A percentile compares a stretch with the other conserved stretches of the same genome.
These are phyloP conservation scores for Peromyscus eremicus DNA, from an alignment of 2,797 vertebrate genomes.

Conservation along the genomic window DNA sequence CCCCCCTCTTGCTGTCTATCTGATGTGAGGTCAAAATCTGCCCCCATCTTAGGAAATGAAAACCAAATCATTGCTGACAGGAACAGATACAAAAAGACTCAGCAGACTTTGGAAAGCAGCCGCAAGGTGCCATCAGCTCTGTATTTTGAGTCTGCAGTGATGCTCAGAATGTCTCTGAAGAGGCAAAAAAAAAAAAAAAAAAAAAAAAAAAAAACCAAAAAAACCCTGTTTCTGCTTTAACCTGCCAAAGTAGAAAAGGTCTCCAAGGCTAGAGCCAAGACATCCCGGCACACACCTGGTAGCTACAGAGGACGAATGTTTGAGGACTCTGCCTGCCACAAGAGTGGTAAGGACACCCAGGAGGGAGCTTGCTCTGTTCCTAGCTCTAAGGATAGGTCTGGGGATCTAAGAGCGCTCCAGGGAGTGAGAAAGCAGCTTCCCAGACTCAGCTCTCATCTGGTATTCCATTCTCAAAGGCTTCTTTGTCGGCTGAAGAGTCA, in stretches of 20 bases:
- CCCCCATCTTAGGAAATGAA: constrained; percentile 57
- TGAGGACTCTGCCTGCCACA: constrained; percentile 26
- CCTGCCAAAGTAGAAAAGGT: constrained; percentile 39
- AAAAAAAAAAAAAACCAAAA: too few species aligned
- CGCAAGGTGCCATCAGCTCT: constrained; percentile 1
- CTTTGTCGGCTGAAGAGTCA: constrained; percentile 21
- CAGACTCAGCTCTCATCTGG: neutral
- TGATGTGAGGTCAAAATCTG: constrained; percentile 58
- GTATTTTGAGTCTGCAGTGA: constrained; percentile 19
- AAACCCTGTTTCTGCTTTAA: constrained; percentile 44
- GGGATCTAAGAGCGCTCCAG: neutral
- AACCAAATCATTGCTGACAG: constrained; percentile 56
- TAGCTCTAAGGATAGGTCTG: neutral
- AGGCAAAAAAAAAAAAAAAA: neutral
- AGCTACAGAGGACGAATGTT: constrained; percentile 25
- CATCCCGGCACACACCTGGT: constrained; percentile 4
- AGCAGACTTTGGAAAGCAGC: constrained; percentile 67
- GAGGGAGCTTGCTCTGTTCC: neutral
- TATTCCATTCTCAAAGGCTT: constrained; percentile 3
- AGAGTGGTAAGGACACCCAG: neutral
- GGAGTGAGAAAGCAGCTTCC: neutral
- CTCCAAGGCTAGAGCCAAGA: constrained; percentile 27
- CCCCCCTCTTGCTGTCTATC: neutral
- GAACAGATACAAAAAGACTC: constrained; percentile 60
- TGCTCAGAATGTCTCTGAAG: constrained; percentile 65